Evolutionary conservation across 1,140 invertebrate genomes (phyloP).

Genomic region (Pseudomyrmex gracilis): DNA sequence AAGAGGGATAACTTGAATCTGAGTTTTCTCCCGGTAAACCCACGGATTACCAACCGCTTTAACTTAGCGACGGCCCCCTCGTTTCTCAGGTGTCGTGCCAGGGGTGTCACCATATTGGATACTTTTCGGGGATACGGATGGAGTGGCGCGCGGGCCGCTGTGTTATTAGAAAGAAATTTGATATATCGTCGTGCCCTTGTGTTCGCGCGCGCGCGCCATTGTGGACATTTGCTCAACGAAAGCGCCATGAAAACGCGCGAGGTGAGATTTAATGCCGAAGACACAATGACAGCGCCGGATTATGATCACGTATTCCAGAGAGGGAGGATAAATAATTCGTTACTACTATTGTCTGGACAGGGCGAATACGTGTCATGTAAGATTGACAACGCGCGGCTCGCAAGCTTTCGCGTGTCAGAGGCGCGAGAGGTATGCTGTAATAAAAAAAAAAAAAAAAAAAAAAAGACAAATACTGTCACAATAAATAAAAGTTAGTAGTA

Average conservation of each 20-base stretch:
- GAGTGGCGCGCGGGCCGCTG: constrained; percentile 25
- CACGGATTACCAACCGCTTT: constrained; percentile 79
- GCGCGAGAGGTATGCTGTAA: background rate
- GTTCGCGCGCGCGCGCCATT: constrained; percentile 20
- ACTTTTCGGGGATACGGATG: constrained; percentile 64
- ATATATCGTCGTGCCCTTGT: constrained; percentile 73
- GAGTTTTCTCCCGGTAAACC: constrained; percentile 80
- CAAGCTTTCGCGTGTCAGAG: background rate
- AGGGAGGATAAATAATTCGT: constrained; percentile 20
- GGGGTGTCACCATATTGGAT: constrained; percentile 81
- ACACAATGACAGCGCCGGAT: constrained; percentile 22
- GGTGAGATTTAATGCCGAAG: constrained; percentile 18
- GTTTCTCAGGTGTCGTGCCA: constrained; percentile 80
- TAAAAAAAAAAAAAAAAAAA: background rate
- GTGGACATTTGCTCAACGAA: constrained; percentile 17
- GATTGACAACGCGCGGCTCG: constrained; percentile 5
- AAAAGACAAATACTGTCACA: background rate
- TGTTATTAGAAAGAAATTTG: constrained; percentile 82
- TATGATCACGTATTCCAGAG: constrained; percentile 29
- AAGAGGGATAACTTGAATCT: constrained; percentile 79
- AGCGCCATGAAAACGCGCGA: constrained; percentile 31
- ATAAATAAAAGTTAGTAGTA: constrained; percentile 14
- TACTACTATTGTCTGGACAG: background rate
- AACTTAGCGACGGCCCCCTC: constrained; percentile 77
- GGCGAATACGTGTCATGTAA: background rate